Conservation (phyloP, 2,888 invertebrate genomes). For the Latrodectus elegans region DNA sequence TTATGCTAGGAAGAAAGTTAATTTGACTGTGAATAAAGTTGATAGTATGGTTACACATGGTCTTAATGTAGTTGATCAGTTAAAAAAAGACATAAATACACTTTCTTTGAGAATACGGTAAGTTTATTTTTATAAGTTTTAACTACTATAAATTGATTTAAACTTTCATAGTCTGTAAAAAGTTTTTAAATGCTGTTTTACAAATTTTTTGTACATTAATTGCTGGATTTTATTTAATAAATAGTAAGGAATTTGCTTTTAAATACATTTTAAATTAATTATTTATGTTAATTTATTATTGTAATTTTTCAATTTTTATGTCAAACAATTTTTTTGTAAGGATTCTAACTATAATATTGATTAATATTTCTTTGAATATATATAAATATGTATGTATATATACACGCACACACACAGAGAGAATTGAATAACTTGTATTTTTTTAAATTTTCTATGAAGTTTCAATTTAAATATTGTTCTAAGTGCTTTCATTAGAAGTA, state of each 20-base stretch:
- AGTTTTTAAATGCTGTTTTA: neutral
- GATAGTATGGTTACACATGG: slow-evolving; percentile 99
- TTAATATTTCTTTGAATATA: too few relatives aligned
- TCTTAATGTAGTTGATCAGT: slow-evolving; percentile 95
- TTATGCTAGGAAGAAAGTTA: slow-evolving; percentile 97
- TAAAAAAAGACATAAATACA: slow-evolving; percentile 99
- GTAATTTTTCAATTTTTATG: neutral
- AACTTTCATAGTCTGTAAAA: neutral
- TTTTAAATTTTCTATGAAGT: too few relatives aligned
- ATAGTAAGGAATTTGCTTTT: neutral
- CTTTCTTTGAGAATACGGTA: slow-evolving; percentile 98
- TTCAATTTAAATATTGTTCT: too few relatives aligned
- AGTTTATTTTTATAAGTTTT: slow-evolving; percentile 72
- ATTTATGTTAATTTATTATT: neutral
- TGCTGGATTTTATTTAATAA: neutral
- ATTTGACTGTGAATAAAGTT: slow-evolving; percentile 97
- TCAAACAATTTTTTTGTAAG: too few relatives aligned
- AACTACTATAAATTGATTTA: neutral
- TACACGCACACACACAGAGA: too few relatives aligned
- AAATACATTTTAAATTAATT: neutral
- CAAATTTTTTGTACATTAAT: neutral
- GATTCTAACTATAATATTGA: too few relatives aligned
- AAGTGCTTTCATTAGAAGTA: too few relatives aligned
- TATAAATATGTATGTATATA: too few relatives aligned
- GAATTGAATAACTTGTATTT: too few relatives aligned